These are phyloP conservation scores for Mantis religiosa DNA, from an alignment of 2,888 invertebrate genomes.

Conservation along the genomic window DNA sequence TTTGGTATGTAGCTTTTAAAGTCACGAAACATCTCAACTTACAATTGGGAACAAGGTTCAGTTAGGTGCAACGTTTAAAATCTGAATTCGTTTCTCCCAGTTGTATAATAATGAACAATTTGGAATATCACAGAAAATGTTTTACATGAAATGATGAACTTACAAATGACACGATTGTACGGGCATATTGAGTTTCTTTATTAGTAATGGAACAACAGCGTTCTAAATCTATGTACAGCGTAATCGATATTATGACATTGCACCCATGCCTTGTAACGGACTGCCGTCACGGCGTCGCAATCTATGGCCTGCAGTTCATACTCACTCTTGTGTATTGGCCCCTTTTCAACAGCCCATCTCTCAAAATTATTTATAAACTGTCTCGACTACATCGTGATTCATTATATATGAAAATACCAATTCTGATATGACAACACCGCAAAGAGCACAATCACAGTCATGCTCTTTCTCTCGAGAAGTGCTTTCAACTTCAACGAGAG, in stretches of 20 bases:
- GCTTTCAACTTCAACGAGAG: not conserved
- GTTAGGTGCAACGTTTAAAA: not conserved
- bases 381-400: not conserved
- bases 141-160: not conserved
- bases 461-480: not conserved
- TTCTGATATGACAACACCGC: not conserved
- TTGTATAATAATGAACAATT: not conserved
- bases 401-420: not conserved
- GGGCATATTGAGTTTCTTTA: not conserved
- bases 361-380: not conserved
- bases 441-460: not conserved
- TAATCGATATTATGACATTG: not conserved
- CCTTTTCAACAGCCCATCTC: not conserved
- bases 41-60: not conserved
- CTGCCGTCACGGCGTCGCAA: not conserved
- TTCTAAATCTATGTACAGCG: not conserved
- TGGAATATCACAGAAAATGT: constrained; percentile 12
- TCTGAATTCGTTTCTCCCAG: not conserved
- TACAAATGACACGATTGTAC: not conserved
- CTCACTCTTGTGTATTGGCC: not conserved
- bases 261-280: not conserved
- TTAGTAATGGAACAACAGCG: not conserved
- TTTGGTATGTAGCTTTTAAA: not conserved
- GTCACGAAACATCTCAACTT: not conserved
- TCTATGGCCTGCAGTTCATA: not conserved